These are phyloP conservation scores for Lordiphosa mommai DNA, from an alignment of 1,140 invertebrate genomes.

Conservation along the genomic window DNA sequence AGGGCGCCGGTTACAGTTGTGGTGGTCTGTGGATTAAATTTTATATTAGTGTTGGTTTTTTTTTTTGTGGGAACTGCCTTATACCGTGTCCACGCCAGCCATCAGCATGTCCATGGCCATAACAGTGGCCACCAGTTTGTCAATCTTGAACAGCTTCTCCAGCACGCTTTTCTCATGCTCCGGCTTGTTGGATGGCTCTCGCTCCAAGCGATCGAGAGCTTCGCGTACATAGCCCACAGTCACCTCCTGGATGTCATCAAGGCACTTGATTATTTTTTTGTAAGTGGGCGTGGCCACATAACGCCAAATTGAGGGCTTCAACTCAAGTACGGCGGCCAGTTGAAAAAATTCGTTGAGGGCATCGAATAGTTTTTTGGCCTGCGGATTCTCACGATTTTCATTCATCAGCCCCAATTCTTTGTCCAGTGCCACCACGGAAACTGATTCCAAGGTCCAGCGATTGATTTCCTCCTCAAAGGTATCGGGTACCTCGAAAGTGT, in stretches of 20 bases:
- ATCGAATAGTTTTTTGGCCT: constrained; percentile 34
- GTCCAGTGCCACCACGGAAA: constrained; percentile 84
- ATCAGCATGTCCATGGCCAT: constrained; percentile 79
- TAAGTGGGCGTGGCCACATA: constrained; percentile 82
- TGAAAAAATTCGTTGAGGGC: constrained; percentile 82
- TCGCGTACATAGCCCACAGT: constrained; percentile 48
- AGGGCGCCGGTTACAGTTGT: constrained; percentile 31
- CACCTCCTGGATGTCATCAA: constrained; percentile 59
- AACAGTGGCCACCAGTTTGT: constrained; percentile 79
- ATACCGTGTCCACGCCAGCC: constrained; percentile 78
- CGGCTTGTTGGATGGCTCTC: constrained; percentile 25
- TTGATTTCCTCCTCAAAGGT: constrained; percentile 84
- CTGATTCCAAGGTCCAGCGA: constrained; percentile 86
- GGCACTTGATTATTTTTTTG: constrained; percentile 80
- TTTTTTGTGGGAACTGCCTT: background rate
- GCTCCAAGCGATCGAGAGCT: constrained; percentile 51
- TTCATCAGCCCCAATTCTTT: constrained; percentile 68
- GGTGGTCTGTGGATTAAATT: constrained; percentile 32
- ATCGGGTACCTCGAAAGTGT: constrained; percentile 81
- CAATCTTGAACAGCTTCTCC: constrained; percentile 79
- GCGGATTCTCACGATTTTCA: constrained; percentile 10
- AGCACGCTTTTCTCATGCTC: constrained; percentile 69
- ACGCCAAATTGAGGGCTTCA: constrained; percentile 84
- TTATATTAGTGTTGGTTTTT: background rate
- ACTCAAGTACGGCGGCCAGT: constrained; percentile 81